These are phyloP conservation scores for Actinia equina DNA, from an alignment of 64 coral and sea anemone genomes.

Conservation along the genomic window DNA sequence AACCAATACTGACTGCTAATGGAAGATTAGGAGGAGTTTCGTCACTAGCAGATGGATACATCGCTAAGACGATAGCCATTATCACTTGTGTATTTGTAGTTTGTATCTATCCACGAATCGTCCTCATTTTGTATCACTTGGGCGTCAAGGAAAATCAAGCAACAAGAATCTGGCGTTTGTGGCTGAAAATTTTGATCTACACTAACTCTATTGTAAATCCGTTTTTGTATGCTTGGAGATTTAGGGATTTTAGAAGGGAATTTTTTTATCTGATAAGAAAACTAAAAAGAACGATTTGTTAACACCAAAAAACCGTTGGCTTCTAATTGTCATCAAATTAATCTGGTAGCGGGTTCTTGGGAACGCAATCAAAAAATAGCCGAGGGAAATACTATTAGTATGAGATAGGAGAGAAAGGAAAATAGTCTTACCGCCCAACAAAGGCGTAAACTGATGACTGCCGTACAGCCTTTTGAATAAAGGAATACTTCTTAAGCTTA, in stretches of 20 bases:
- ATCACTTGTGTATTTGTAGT: constrained; percentile 41
- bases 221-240: constrained; percentile 56
- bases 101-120: constrained; percentile 46
- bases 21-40: background rate
- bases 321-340: background rate
- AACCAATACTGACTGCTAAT: background rate
- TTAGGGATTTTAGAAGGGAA: constrained; percentile 46
- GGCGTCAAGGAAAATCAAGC: constrained; percentile 21
- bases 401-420: no score
- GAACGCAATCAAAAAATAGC: no score
- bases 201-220: constrained; percentile 47
- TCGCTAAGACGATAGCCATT: constrained; percentile 44
- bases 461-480: no score
- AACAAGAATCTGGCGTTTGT: constrained; percentile 21
- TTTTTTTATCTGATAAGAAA: constrained; percentile 20
- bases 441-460: no score
- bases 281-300: constrained; percentile 6
- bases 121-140: constrained; percentile 52
- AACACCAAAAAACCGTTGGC: background rate
- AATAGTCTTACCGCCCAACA: no score
- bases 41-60: constrained; percentile 23
- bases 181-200: constrained; percentile 46
- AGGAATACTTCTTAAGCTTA: no score
- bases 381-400: no score
- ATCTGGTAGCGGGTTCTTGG: no score